Conservation (phyloP, 2,888 invertebrate species). For the Tuberolachnus salignus region DNA sequence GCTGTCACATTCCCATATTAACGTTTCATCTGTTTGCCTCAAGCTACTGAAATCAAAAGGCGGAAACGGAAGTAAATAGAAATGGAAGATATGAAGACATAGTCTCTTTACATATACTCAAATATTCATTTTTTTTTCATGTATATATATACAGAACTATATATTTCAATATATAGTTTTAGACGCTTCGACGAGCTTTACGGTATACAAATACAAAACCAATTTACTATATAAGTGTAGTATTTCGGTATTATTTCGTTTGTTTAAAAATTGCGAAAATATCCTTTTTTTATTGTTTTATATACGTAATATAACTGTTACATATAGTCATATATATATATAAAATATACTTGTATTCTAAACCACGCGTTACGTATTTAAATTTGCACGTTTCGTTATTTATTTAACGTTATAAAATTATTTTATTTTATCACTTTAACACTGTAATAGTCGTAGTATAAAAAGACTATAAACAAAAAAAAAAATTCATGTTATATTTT, state of each 20-base stretch:
- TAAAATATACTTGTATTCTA: too few relatives aligned
- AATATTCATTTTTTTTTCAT: conserved; percentile 12
- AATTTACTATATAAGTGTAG: too few relatives aligned
- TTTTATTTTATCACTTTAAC: too few relatives aligned
- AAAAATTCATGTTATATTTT: not conserved
- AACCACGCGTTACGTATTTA: too few relatives aligned
- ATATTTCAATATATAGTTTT: conserved; percentile 5
- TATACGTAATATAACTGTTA: too few relatives aligned
- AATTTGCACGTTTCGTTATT: too few relatives aligned
- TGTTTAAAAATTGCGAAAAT: too few relatives aligned
- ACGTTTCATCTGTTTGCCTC: conserved; percentile 54
- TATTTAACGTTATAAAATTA: too few relatives aligned
- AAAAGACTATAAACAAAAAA: too few relatives aligned
- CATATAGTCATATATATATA: too few relatives aligned
- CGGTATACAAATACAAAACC: not conserved
- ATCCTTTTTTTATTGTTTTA: too few relatives aligned
- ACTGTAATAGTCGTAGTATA: too few relatives aligned
- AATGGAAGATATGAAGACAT: conserved; percentile 20
- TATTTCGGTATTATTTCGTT: not conserved
- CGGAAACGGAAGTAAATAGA: conserved; percentile 44
- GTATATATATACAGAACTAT: not conserved
- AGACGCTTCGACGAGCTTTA: not conserved
- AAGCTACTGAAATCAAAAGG: conserved; percentile 38
- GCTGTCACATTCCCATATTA: conserved; percentile 54
- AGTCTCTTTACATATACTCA: conserved; percentile 9